phyloP scores from a whole-genome alignment of 2,888 invertebrate genomes.

The Andrena fulva region DNA sequence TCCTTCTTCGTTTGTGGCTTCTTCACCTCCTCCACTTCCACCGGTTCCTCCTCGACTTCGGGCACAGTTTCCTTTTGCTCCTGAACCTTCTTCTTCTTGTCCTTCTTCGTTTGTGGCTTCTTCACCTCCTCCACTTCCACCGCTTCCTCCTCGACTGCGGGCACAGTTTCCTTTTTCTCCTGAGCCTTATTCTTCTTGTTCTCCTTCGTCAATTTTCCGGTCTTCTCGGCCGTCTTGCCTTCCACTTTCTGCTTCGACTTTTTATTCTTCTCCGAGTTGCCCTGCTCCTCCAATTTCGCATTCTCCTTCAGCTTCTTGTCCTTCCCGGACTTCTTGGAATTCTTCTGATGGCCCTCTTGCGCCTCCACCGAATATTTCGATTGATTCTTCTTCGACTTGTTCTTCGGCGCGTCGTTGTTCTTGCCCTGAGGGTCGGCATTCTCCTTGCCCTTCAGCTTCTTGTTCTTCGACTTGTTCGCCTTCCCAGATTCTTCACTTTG shows the following conservation, averaged over 20 bases:
- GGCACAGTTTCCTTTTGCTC: slow-evolving; percentile 8
- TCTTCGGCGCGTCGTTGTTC: slow-evolving; percentile 22
- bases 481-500: slow-evolving; percentile 24
- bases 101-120: slow-evolving; percentile 26
- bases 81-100: slow-evolving; percentile 39
- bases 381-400: slow-evolving; percentile 49
- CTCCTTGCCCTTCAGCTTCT: slow-evolving; percentile 47
- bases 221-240: slow-evolving; percentile 10
- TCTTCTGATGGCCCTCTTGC: slow-evolving; percentile 32
- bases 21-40: slow-evolving; percentile 28
- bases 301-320: slow-evolving; percentile 46
- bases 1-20: slow-evolving; percentile 32
- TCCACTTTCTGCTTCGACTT: slow-evolving; percentile 37
- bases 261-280: slow-evolving; percentile 16
- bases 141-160: slow-evolving; percentile 15
- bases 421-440: slow-evolving; percentile 23
- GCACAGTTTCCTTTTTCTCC: slow-evolving; percentile 7
- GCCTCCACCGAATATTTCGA: slow-evolving; percentile 22
- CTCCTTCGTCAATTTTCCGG: slow-evolving; percentile 19
- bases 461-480: slow-evolving; percentile 54
- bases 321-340: slow-evolving; percentile 47
- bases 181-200: slow-evolving; percentile 39
- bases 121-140: slow-evolving; percentile 26
- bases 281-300: slow-evolving; percentile 11
- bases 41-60: slow-evolving; percentile 19